These are phyloP conservation scores for Apotomis capreana DNA, from an alignment of 2,888 invertebrate species.

Conservation along the genomic window DNA sequence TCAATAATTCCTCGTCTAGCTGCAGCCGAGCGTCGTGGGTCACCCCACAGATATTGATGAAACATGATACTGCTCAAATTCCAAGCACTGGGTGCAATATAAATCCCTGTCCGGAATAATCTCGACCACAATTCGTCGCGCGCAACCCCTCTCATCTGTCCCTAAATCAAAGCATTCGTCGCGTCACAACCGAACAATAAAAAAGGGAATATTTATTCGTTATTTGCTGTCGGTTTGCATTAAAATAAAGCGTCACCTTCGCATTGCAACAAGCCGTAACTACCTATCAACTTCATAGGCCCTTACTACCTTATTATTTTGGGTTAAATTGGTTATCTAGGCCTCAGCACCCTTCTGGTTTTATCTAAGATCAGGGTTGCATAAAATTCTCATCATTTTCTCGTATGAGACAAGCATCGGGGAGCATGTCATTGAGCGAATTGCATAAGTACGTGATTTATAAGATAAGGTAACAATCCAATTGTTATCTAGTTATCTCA, in stretches of 20 bases:
- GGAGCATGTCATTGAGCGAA: conserved; percentile 66
- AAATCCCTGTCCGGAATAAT: conserved; percentile 73
- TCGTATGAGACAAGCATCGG: conserved; percentile 68
- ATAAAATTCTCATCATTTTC: conserved; percentile 79
- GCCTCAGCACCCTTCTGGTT: conserved; percentile 73
- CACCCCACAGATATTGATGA: conserved; percentile 68
- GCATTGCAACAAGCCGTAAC: conserved; percentile 14
- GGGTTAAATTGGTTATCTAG: conserved; percentile 65
- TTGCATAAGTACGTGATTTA: conserved; percentile 50
- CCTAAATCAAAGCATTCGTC: conserved; percentile 78
- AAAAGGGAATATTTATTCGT: conserved; percentile 80
- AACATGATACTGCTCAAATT: conserved; percentile 68
- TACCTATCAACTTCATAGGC: neutral
- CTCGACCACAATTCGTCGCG: conserved; percentile 77
- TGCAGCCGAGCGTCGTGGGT: conserved; percentile 49
- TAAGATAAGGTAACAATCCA: conserved; percentile 6
- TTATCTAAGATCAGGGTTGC: conserved; percentile 81
- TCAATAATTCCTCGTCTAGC: conserved; percentile 52
- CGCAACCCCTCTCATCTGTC: conserved; percentile 67
- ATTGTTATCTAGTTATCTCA: neutral
- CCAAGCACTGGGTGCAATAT: conserved; percentile 69
- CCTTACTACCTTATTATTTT: neutral
- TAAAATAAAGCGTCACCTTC: conserved; percentile 71
- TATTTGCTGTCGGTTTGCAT: conserved; percentile 82
- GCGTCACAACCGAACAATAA: conserved; percentile 77